Evolutionary conservation across 2,888 invertebrate species (phyloP).

Genomic region (Acrocera orbiculus): DNA sequence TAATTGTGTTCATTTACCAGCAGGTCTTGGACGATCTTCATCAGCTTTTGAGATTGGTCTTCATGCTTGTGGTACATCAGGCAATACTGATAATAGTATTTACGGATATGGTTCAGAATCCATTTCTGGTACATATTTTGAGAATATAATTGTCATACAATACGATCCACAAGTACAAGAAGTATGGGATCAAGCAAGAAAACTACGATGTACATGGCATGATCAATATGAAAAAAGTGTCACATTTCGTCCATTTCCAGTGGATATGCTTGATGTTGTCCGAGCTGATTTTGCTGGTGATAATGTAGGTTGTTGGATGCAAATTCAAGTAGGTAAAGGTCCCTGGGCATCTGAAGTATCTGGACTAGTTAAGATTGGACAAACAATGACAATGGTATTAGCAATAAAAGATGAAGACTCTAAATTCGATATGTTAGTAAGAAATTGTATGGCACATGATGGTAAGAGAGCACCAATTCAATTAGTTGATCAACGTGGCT

Average conservation of each 20-base stretch:
- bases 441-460: constrained; percentile 88
- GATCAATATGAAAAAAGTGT: constrained; percentile 91
- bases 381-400: constrained; percentile 92
- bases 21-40: constrained; percentile 67
- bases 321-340: constrained; percentile 86
- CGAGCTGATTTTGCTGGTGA: constrained; percentile 88
- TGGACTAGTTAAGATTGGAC: constrained; percentile 84
- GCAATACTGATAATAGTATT: constrained; percentile 77
- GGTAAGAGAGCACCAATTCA: constrained; percentile 87
- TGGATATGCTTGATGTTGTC: constrained; percentile 90
- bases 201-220: constrained; percentile 85
- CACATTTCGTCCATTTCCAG: constrained; percentile 85
- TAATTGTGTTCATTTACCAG: constrained; percentile 79
- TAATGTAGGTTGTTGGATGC: constrained; percentile 95
- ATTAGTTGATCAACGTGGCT: constrained; percentile 80
- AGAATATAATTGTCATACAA: constrained; percentile 84
- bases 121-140: constrained; percentile 82
- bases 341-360: constrained; percentile 93
- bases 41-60: constrained; percentile 84
- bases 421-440: constrained; percentile 87
- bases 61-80: constrained; percentile 80
- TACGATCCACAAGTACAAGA: constrained; percentile 89
- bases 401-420: constrained; percentile 90
- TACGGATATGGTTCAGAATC: constrained; percentile 76
- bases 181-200: constrained; percentile 89